These are phyloP conservation scores for Avahi laniger DNA, from an alignment of 2,797 vertebrate species.

Conservation along the genomic window DNA sequence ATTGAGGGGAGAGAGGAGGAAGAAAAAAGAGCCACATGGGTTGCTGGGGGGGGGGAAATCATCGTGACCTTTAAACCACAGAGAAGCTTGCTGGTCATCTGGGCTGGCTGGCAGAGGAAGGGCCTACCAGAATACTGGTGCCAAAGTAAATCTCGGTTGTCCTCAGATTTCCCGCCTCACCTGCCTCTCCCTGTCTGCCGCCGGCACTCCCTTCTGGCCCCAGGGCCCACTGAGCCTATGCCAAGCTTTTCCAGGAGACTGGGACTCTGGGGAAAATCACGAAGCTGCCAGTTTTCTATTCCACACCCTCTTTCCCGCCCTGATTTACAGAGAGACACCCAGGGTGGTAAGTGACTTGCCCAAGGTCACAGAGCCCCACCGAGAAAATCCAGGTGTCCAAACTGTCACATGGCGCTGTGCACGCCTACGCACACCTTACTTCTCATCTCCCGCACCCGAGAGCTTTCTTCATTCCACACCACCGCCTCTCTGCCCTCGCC, in stretches of 20 bases:
- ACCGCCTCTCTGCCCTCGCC: not conserved
- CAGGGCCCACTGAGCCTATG: not conserved
- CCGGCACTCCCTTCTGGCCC: no score
- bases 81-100: not conserved
- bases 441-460: not conserved
- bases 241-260: not conserved
- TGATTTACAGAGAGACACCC: not conserved
- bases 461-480: not conserved
- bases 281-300: not conserved
- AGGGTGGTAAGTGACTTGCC: constrained; percentile 27
- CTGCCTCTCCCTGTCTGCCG: no score
- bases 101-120: not conserved
- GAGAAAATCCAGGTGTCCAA: not conserved
- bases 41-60: not conserved
- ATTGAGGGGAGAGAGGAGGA: not conserved
- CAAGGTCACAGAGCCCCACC: constrained; percentile 58
- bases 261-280: not conserved
- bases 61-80: not conserved
- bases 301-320: not conserved
- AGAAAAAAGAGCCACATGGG: not conserved
- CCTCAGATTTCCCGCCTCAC: not conserved
- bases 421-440: not conserved
- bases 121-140: not conserved
- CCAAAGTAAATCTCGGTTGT: not conserved
- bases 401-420: not conserved